phyloP scores from a whole-genome alignment of 2,113 vertebrate genomes.

The Hyla sarda region DNA sequence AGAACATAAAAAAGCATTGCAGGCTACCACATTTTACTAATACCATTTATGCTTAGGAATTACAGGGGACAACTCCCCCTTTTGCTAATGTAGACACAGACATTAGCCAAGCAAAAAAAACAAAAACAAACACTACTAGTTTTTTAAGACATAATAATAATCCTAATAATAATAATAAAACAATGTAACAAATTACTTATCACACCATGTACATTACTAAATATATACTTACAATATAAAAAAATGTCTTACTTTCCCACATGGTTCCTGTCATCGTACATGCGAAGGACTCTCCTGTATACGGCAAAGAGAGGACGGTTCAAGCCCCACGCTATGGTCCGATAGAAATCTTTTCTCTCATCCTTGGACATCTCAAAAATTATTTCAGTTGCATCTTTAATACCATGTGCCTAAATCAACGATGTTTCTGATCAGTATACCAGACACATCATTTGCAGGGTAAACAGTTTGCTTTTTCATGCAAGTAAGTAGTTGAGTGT shows the following conservation, averaged over 20 bases:
- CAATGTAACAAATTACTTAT: no score
- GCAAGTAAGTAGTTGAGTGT: background rate
- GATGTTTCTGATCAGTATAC: background rate
- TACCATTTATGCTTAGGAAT: no score
- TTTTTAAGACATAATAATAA: no score
- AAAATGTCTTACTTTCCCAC: constrained; percentile 92
- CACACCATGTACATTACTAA: background rate
- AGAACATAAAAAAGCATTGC: background rate
- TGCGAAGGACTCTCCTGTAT: constrained; percentile 94
- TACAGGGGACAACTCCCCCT: no score
- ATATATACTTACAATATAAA: background rate
- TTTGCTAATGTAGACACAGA: no score
- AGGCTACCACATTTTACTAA: no score
- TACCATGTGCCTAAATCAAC: constrained; percentile 84
- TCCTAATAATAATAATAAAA: no score
- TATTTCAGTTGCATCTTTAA: constrained; percentile 96
- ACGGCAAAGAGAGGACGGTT: constrained; percentile 97
- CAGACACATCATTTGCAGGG: background rate
- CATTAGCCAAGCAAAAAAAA: no score
- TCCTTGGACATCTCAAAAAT: constrained; percentile 99
- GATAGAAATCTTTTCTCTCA: constrained; percentile 98
- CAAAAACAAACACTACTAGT: no score
- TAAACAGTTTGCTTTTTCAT: background rate
- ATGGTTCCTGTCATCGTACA: constrained; percentile 99
- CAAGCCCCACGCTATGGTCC: constrained; percentile 94